These are phyloP conservation scores for Alethe diademata DNA, from an alignment of 2,113 vertebrate species.

Conservation along the genomic window DNA sequence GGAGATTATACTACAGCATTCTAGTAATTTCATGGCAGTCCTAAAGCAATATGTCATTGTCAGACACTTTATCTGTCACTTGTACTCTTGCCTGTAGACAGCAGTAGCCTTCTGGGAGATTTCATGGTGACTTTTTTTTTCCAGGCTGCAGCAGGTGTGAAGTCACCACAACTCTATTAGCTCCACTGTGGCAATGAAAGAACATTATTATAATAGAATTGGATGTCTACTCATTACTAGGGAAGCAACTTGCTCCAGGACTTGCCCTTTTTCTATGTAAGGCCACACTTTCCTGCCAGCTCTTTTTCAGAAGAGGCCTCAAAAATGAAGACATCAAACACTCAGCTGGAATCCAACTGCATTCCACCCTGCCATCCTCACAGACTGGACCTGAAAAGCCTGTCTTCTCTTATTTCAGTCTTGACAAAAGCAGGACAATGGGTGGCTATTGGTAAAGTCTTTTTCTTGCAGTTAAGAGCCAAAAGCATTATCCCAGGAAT, in stretches of 20 bases:
- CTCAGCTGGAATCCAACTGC: constrained; percentile 72
- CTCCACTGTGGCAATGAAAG: constrained; percentile 75
- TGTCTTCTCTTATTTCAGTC: constrained; percentile 71
- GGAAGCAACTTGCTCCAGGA: constrained; percentile 43
- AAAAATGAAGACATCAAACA: constrained; percentile 83
- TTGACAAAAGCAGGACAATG: constrained; percentile 85
- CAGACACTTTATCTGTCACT: constrained; percentile 78
- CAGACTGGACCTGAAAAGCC: constrained; percentile 71
- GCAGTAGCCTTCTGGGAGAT: constrained; percentile 71
- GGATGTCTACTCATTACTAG: constrained; percentile 70
- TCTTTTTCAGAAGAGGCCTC: constrained; percentile 59
- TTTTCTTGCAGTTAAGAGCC: constrained; percentile 60
- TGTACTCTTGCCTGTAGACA: constrained; percentile 75
- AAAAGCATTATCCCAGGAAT: constrained; percentile 71
- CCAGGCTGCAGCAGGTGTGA: constrained; percentile 73
- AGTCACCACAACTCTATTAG: constrained; percentile 83
- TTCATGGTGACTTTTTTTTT: constrained; percentile 62
- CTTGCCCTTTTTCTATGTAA: constrained; percentile 47
- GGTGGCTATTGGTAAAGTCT: constrained; percentile 72
- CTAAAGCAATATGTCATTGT: constrained; percentile 79
- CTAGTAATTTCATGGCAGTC: constrained; percentile 72
- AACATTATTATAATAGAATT: constrained; percentile 75
- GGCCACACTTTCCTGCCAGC: constrained; percentile 52
- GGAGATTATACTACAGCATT: constrained; percentile 68
- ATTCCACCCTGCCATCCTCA: constrained; percentile 73